Base-by-base conservation (phyloP, 2,888 invertebrate species). In the Cacoxenus indagator region DNA sequence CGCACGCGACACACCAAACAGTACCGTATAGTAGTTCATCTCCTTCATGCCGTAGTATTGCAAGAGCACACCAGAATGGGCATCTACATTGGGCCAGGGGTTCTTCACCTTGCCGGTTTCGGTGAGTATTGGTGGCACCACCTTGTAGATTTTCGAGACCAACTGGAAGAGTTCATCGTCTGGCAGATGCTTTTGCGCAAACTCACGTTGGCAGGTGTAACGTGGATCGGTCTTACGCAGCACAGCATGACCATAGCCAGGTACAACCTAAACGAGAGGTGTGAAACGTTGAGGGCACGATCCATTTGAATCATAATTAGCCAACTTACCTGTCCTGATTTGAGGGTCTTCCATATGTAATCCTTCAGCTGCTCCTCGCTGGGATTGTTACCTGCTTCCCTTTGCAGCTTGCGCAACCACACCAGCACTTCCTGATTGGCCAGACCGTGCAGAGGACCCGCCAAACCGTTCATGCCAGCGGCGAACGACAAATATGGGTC, bases 341-440 rank as follows among this genome's bases (percentile, higher is more conserved):
- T 95, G 67, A 96, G 89, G 1, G 98, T 98, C 89, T 96, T 97
- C 96, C 97, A 96, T 86, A 99, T 96, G 90, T 97, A 99, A 65
- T 98, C 97, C 88, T 96, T 96, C 67, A 99, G 91, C 81, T 96
- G 92, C 0, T 98, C 95, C 87, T 98, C 97, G 17, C 95, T 93
- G 73, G 95, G 93, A 84, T 92, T 93, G 81, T 94, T 93, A 65
- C 96, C 96, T 64, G 99, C 91, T 85, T 96, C 93, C 81, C 93
- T 90, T 76, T 94, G 94, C 37, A 99, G 90, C 88, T 97, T 98
- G 84, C 95, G 93, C 80, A 99, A 87, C 96, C 98, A 99, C 14
- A 98, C 90, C 71, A 99, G 91, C 70, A 98, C 97, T 91, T 95
- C 95, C 90, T 96, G 96, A 87, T 96, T 96, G 73, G 96, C 96